A percentile compares a stretch with the other conserved stretches of the same genome.
These are phyloP conservation scores for Phyllostomus hastatus DNA, from an alignment of 2,113 vertebrate species.

Conservation along the genomic window DNA sequence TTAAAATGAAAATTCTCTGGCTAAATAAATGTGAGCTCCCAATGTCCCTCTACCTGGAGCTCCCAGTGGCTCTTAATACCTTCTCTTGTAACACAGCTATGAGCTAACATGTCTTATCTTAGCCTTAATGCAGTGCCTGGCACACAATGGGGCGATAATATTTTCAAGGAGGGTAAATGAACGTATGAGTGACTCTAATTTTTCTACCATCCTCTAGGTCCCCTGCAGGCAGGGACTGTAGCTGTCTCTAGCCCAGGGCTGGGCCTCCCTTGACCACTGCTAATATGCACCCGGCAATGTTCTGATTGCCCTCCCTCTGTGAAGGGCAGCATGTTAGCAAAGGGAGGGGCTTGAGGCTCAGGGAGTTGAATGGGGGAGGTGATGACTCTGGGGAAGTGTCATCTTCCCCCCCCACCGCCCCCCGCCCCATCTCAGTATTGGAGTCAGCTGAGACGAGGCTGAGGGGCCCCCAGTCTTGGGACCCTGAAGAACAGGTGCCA, in stretches of 20 bases:
- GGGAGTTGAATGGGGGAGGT: not conserved
- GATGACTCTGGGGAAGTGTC: not conserved
- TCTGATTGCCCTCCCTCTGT: not conserved
- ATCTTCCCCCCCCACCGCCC: too few species aligned
- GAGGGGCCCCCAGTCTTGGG: not conserved
- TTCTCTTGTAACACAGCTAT: not conserved
- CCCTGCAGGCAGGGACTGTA: not conserved
- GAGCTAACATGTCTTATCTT: not conserved
- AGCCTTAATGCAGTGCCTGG: not conserved
- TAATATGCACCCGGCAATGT: accelerated
- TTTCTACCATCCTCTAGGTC: not conserved
- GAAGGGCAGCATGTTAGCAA: not conserved
- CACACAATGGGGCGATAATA: not conserved
- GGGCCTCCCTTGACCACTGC: not conserved
- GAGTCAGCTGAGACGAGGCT: not conserved
- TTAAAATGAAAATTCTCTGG: not conserved
- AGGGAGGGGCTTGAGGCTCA: not conserved
- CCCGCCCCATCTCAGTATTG: not conserved
- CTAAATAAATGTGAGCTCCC: not conserved
- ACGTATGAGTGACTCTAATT: not conserved
- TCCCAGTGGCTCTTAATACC: not conserved
- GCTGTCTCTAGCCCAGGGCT: not conserved
- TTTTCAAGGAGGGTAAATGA: not conserved
- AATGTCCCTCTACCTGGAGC: not conserved
- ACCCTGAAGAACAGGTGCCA: not conserved